These are phyloP conservation scores for Scatophagus argus DNA, from an alignment of 2,113 vertebrate genomes.

Conservation along the genomic window DNA sequence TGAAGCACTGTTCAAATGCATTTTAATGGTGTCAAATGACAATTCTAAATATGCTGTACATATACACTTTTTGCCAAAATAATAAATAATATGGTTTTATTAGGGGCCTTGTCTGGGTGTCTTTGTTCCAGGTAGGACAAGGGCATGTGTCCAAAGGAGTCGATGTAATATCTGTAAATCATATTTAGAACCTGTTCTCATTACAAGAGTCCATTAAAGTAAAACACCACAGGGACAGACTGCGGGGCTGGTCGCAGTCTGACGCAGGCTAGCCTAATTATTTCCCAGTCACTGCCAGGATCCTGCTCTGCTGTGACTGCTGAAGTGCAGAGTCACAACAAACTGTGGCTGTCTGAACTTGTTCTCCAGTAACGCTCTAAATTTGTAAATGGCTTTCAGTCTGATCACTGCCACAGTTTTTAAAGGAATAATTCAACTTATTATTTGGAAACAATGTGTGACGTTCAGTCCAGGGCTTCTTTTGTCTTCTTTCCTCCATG, in stretches of 20 bases:
- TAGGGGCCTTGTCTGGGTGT: conserved; percentile 60
- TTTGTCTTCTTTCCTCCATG: not conserved
- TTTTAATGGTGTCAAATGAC: conserved; percentile 82
- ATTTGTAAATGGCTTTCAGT: conserved; percentile 3
- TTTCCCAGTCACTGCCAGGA: conserved; percentile 44
- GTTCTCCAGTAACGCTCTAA: not conserved
- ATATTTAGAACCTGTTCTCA: conserved; percentile 61
- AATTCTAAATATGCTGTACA: conserved; percentile 80
- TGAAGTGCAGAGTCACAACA: conserved; percentile 28
- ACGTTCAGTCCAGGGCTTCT: not conserved
- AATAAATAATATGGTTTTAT: conserved; percentile 79
- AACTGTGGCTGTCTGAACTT: conserved; percentile 8
- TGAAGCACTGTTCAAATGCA: conserved; percentile 80
- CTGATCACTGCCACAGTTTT: not conserved
- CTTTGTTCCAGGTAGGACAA: conserved; percentile 30
- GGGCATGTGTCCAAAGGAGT: conserved; percentile 51
- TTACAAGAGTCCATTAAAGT: conserved; percentile 64
- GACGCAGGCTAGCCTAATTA: conserved; percentile 53
- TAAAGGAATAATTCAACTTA: not conserved
- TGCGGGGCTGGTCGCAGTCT: conserved; percentile 34
- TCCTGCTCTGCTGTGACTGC: conserved; percentile 14
- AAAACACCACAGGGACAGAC: conserved; percentile 53
- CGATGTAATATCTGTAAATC: conserved; percentile 61
- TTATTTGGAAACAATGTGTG: not conserved
- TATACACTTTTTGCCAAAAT: conserved; percentile 85